Conservation (phyloP, 2,113 vertebrate genomes). For the Crocuta crocuta region DNA sequence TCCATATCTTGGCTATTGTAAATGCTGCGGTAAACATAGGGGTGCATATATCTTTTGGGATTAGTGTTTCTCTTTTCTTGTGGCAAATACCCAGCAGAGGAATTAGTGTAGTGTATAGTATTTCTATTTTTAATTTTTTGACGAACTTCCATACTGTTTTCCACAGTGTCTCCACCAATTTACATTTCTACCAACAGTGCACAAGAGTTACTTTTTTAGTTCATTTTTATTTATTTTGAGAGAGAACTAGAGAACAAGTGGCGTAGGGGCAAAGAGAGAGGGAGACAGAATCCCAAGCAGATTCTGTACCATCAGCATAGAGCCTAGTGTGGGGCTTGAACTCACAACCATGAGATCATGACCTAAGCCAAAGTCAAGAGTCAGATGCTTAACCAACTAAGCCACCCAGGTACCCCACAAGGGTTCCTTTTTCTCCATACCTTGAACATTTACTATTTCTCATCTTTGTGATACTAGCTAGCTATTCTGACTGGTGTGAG, state of each 20-base stretch:
- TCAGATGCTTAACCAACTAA: too few relatives aligned
- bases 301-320: too few relatives aligned
- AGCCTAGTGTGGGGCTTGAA: too few relatives aligned
- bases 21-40: not conserved
- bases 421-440: not conserved
- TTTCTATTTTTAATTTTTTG: not conserved
- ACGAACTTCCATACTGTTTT: not conserved
- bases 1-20: not conserved
- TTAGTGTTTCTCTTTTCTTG: not conserved
- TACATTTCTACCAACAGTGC: not conserved
- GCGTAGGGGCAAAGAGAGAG: too few relatives aligned
- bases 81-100: not conserved
- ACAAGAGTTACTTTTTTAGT: not conserved
- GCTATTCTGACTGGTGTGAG: not conserved
- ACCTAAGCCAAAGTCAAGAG: too few relatives aligned
- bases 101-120: not conserved
- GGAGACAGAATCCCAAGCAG: too few relatives aligned
- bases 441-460: not conserved
- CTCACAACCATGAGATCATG: too few relatives aligned
- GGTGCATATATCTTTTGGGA: not conserved
- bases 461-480: not conserved
- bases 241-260: too few relatives aligned
- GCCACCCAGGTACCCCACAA: too few relatives aligned
- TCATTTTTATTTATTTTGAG: too few relatives aligned
- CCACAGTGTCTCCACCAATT: not conserved